Conservation (phyloP, 2,113 vertebrate species). For the Brachyistius frenatus region DNA sequence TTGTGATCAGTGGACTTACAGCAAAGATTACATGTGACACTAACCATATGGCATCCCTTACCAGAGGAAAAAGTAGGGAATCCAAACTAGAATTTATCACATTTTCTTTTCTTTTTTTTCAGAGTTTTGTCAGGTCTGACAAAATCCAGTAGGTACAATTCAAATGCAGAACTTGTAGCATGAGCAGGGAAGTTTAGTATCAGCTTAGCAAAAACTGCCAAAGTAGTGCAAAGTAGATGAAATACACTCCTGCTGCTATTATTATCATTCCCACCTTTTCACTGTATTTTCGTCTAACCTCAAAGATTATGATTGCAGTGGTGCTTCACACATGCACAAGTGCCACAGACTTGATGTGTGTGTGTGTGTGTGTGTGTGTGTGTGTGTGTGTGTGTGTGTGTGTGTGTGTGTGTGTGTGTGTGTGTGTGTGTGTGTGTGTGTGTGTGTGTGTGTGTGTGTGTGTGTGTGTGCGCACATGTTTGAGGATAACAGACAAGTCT, state of each 20-base stretch:
- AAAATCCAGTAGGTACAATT: conserved; percentile 58
- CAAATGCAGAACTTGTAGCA: conserved; percentile 56
- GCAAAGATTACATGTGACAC: conserved; percentile 71
- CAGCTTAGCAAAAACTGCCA: conserved; percentile 51
- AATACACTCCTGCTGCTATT: conserved; percentile 38
- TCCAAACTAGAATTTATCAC: conserved; percentile 59
- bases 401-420: conserved; percentile 30
- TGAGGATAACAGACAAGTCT: conserved; percentile 44
- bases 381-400: conserved; percentile 9
- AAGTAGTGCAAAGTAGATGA: conserved; percentile 49
- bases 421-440: conserved; percentile 32
- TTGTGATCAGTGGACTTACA: conserved; percentile 42
- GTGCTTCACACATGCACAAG: conserved; percentile 34
- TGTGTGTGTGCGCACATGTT: conserved; percentile 36
- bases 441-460: conserved; percentile 31
- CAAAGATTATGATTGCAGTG: conserved; percentile 32
- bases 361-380: conserved; percentile 14
- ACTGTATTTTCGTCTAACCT: conserved; percentile 43
- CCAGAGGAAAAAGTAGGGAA: conserved; percentile 52
- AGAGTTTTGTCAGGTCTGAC: conserved; percentile 58
- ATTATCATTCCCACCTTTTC: conserved; percentile 58
- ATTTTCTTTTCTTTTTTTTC: conserved; percentile 41
- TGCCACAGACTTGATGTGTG: conserved; percentile 33
- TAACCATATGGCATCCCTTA: conserved; percentile 76
- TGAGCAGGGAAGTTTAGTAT: conserved; percentile 44